Percentiles rank a stretch among this genome's conserved stretches.
Evolutionary conservation across 2,888 invertebrate species (phyloP).

Genomic region (Ormyrus nitidulus): DNA sequence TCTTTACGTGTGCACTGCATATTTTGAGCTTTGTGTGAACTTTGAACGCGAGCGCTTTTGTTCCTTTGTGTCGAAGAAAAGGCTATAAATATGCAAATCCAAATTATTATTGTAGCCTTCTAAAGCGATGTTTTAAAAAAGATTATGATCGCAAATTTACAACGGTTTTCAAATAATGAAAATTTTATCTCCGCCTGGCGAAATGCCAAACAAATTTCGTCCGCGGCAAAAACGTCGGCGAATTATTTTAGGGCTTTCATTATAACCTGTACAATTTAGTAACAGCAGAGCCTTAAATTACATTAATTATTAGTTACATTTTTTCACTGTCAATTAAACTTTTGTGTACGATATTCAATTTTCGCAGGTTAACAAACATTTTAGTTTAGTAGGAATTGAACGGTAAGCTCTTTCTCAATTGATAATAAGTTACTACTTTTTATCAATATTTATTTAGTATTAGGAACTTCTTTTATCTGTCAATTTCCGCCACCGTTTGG

Average conservation of each 20-base stretch:
- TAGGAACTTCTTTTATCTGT: neutral
- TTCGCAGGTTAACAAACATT: no score
- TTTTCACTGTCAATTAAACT: no score
- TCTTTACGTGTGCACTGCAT: neutral
- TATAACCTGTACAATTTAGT: no score
- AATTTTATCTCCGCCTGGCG: no score
- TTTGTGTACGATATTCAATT: no score
- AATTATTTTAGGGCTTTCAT: no score
- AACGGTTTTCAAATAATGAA: no score
- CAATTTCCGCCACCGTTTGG: slow-evolving; percentile 29
- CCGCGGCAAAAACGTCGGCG: neutral
- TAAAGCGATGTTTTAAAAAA: neutral
- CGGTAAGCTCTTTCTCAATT: no score
- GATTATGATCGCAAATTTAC: neutral
- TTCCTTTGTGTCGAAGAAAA: neutral
- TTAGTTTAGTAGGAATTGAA: no score
- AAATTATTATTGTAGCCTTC: slow-evolving; percentile 1
- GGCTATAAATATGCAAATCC: slow-evolving; percentile 22
- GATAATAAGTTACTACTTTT: no score
- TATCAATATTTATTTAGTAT: neutral
- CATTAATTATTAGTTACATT: no score
- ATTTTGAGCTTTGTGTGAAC: neutral
- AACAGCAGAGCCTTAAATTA: no score
- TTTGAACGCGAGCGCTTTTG: neutral
- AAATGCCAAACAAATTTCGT: neutral